These are phyloP conservation scores for Jacana jacana DNA, from an alignment of 2,113 vertebrate genomes.

Conservation along the genomic window DNA sequence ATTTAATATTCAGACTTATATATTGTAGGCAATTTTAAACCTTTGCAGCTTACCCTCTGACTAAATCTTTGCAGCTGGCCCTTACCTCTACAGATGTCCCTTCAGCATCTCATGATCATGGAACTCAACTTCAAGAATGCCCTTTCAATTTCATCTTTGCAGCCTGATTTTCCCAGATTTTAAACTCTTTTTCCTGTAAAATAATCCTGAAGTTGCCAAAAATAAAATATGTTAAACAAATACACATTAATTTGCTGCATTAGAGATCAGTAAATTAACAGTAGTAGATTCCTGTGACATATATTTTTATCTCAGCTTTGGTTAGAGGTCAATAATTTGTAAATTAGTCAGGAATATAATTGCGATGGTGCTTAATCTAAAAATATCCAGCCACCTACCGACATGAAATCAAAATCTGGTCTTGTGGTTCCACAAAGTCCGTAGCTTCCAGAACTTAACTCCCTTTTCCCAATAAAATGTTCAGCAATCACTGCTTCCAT, in stretches of 20 bases:
- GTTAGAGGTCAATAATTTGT: background rate
- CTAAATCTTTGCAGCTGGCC: background rate
- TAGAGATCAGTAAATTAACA: background rate
- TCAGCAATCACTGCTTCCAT: background rate
- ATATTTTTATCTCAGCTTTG: background rate
- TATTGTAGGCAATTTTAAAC: background rate
- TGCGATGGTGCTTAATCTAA: background rate
- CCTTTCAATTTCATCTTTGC: background rate
- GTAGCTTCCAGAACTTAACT: background rate
- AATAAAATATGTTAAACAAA: background rate
- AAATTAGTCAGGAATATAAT: background rate
- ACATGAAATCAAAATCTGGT: background rate
- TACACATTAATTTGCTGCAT: background rate
- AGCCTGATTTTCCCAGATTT: background rate
- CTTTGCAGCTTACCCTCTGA: background rate
- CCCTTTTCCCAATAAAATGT: background rate
- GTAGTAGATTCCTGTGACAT: background rate
- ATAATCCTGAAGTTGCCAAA: background rate
- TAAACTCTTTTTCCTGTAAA: background rate
- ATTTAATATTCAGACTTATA: background rate
- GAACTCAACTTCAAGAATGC: background rate
- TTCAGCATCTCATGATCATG: background rate
- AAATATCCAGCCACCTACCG: background rate
- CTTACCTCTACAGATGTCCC: background rate
- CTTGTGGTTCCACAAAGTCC: background rate